Evolutionary conservation across 2,888 invertebrate genomes (phyloP), one percentile per base, ranked within the genome.

Genomic region (Hedychridium roseum): DNA sequence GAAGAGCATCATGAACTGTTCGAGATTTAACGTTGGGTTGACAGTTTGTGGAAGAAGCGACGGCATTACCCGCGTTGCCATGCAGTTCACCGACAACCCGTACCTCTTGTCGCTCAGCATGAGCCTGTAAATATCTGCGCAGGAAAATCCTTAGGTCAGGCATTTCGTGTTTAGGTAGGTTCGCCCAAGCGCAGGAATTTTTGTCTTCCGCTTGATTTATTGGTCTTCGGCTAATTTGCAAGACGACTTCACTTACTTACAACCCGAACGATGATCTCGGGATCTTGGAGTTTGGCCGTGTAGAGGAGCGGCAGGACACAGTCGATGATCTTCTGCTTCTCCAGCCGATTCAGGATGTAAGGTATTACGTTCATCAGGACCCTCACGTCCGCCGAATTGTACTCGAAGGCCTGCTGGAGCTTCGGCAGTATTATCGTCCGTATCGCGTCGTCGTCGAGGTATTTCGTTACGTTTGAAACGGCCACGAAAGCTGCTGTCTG

Each of bases 61-160:
- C 4, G 97, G 97, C 86, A 97, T 91, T 70, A 96, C 93, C 74
- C 92, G 88, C 7, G 92, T 94, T 4, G 97, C 97, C 88, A 97
- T 92, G 68, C 95, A 83, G 75, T 90, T 93, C 36, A 94, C 89
- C 2, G 92, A 91, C 62, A 97, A 82, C 28, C 94, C 95, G 79
- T 92, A 96, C 74, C 89, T 92, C 79, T 91, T 91, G 80, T 97
- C 95, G 74, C 88, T 86, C 65, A 97, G 83, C 89, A 97, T 89
- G 71, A 91, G 84, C 71, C 91, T 89, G 82, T 96, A 97, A 73
- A 97, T 92, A 80, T 90, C 97, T 97, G 84, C 31, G 81, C 28
- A 17, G 34, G 14, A 42, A 53, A 37, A n/a, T n/a, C n/a, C n/a
- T n/a, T n/a, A n/a, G n/a, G n/a, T n/a, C n/a, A n/a, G n/a, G n/a